phyloP scores from a whole-genome alignment of 2,888 invertebrate genomes.

The Diplazon laetatorius region DNA sequence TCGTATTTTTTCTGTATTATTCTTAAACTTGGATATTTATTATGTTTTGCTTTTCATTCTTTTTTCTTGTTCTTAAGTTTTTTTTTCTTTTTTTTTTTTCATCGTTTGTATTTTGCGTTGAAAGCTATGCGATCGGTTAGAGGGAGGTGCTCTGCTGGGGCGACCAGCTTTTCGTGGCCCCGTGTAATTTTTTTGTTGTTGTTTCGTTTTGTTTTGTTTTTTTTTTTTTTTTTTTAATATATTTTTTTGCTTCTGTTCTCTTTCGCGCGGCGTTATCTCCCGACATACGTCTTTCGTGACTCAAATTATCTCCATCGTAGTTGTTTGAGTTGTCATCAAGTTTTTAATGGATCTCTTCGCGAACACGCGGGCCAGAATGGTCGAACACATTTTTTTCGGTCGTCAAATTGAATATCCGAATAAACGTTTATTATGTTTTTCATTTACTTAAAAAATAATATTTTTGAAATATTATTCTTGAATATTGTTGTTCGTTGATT shows the following conservation, averaged over 20 bases:
- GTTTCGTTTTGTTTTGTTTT: too few relatives aligned
- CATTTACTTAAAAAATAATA: too few relatives aligned
- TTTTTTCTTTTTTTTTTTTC: slow-evolving; percentile 53
- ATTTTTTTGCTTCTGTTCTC: too few relatives aligned
- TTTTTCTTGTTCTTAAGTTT: slow-evolving; percentile 61
- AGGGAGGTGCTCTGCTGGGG: slow-evolving; percentile 41
- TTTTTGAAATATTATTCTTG: too few relatives aligned
- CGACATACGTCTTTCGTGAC: slow-evolving; percentile 35
- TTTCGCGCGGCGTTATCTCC: slow-evolving; percentile 40
- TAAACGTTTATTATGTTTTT: too few relatives aligned
- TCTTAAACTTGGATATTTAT: slow-evolving; percentile 51
- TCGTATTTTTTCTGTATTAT: slow-evolving; percentile 55
- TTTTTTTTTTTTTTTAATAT: too few relatives aligned
- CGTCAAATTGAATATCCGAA: not conserved
- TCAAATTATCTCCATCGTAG: slow-evolving; percentile 47
- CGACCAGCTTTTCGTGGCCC: slow-evolving; percentile 29
- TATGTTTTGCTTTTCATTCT: slow-evolving; percentile 58
- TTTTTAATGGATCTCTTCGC: slow-evolving; percentile 57
- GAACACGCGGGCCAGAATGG: slow-evolving; percentile 54
- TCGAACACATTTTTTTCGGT: slow-evolving; percentile 8
- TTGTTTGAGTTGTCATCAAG: slow-evolving; percentile 62
- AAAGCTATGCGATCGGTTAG: slow-evolving; percentile 54
- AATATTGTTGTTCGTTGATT: slow-evolving; percentile 47
- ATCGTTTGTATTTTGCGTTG: slow-evolving; percentile 54
- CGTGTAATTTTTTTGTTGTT: slow-evolving; percentile 22